A percentile compares a stretch with the other conserved stretches of the same genome.
phyloP scores from a whole-genome alignment of 2,888 invertebrate genomes.

The Ormia ochracea region DNA sequence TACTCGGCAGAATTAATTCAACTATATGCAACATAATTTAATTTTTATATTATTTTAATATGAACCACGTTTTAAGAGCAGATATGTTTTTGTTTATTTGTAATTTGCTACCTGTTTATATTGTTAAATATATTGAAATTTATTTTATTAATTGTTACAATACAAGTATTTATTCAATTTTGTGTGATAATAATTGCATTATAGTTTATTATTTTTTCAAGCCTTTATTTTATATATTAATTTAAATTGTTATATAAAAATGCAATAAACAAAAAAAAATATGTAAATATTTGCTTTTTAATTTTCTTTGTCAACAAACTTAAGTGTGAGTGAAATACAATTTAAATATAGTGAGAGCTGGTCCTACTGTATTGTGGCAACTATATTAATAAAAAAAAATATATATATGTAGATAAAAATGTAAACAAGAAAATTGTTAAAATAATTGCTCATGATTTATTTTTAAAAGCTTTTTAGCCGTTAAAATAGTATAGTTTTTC shows the following conservation, averaged over 20 bases:
- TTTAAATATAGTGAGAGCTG: too few species aligned
- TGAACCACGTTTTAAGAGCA: conserved; percentile 10
- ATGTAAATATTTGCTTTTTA: too few species aligned
- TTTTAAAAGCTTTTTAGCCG: too few species aligned
- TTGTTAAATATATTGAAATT: conserved; percentile 32
- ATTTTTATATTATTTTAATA: background rate
- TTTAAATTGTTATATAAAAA: conserved; percentile 12
- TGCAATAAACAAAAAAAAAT: background rate
- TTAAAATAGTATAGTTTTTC: too few species aligned
- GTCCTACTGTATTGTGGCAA: too few species aligned
- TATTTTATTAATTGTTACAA: conserved; percentile 45
- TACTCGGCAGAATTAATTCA: too few species aligned
- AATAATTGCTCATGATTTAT: too few species aligned
- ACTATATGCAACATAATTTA: background rate
- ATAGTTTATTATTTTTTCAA: conserved; percentile 16
- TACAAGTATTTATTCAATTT: conserved; percentile 37
- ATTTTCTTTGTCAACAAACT: background rate
- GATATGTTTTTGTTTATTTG: conserved; percentile 24
- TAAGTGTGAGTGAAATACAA: too few species aligned
- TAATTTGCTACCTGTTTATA: conserved; percentile 43
- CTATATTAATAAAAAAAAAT: too few species aligned
- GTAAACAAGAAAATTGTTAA: too few species aligned
- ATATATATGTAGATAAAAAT: too few species aligned
- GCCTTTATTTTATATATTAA: conserved; percentile 20
- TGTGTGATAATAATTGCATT: conserved; percentile 37